These are phyloP conservation scores for Eurypyga helias DNA, from an alignment of 2,113 vertebrate genomes.

Conservation along the genomic window DNA sequence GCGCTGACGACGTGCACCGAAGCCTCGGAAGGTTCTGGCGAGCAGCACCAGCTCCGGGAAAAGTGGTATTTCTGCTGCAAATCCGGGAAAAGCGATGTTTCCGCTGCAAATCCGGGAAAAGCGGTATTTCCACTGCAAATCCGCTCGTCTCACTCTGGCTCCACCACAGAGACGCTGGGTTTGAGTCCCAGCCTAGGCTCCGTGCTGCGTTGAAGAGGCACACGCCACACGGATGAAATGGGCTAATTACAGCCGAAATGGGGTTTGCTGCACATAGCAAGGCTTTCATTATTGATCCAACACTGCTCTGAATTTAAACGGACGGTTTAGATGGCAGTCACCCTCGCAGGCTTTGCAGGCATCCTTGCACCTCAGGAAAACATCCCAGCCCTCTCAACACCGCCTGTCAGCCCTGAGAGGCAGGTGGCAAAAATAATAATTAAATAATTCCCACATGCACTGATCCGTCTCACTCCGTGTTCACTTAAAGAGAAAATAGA, in stretches of 20 bases:
- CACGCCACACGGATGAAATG: neutral
- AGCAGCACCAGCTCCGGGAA: neutral
- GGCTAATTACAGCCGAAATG: neutral
- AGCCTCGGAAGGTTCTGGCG: neutral
- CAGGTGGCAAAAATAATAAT: neutral
- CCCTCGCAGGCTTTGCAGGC: neutral
- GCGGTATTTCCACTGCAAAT: rapidly evolving
- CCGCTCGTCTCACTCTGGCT: neutral
- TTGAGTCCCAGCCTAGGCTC: neutral
- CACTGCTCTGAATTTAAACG: neutral
- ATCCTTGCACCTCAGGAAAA: neutral
- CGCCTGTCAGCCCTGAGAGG: neutral
- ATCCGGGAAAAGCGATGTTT: rapidly evolving
- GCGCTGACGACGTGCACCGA: rapidly evolving
- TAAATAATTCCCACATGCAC: too few relatives aligned
- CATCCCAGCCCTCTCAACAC: neutral
- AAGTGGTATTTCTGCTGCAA: rapidly evolving
- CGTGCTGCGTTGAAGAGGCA: neutral
- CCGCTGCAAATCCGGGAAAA: neutral
- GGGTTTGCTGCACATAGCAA: neutral
- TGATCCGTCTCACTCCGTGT: neutral
- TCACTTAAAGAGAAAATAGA: neutral
- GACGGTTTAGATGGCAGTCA: neutral
- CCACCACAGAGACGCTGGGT: neutral
- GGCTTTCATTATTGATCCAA: neutral